Percentiles rank a stretch among this genome's conserved stretches.
phyloP scores from a whole-genome alignment of 2,888 invertebrate genomes.

The Barypeithes pellucidus region DNA sequence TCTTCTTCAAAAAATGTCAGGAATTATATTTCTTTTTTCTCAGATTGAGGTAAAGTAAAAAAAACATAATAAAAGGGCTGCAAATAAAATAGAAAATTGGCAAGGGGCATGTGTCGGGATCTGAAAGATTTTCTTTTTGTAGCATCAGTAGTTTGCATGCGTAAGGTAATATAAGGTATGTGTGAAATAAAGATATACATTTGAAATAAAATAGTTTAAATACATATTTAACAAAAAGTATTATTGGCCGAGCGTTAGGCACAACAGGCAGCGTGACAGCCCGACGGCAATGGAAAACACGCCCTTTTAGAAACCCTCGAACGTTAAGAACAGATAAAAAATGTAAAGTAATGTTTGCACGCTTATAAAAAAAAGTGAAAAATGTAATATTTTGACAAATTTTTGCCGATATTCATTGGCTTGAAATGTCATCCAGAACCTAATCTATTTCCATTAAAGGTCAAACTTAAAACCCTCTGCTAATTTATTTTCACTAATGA shows the following conservation, averaged over 20 bases:
- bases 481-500: slow-evolving; percentile 5
- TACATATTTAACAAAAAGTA: too few relatives aligned
- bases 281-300: too few relatives aligned
- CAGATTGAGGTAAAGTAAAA: slow-evolving; percentile 15
- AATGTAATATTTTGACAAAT: not conserved
- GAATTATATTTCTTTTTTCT: slow-evolving; percentile 15
- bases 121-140: not conserved
- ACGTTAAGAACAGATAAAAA: too few relatives aligned
- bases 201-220: too few relatives aligned
- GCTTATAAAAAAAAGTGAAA: too few relatives aligned
- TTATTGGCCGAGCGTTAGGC: too few relatives aligned
- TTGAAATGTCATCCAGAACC: too few relatives aligned
- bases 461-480: not conserved
- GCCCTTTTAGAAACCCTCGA: too few relatives aligned
- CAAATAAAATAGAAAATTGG: slow-evolving; percentile 9
- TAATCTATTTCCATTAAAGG: not conserved
- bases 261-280: too few relatives aligned
- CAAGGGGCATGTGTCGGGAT: not conserved
- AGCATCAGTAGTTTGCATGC: not conserved
- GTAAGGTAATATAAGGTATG: not conserved
- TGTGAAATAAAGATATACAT: not conserved
- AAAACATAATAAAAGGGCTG: slow-evolving; percentile 9
- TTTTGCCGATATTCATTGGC: too few relatives aligned
- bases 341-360: too few relatives aligned
- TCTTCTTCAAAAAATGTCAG: slow-evolving; percentile 14